A percentile compares a stretch with the other conserved stretches of the same genome.
Evolutionary conservation across 2,888 invertebrate genomes (phyloP).

Genomic region (Drosophila nigritarsus): DNA sequence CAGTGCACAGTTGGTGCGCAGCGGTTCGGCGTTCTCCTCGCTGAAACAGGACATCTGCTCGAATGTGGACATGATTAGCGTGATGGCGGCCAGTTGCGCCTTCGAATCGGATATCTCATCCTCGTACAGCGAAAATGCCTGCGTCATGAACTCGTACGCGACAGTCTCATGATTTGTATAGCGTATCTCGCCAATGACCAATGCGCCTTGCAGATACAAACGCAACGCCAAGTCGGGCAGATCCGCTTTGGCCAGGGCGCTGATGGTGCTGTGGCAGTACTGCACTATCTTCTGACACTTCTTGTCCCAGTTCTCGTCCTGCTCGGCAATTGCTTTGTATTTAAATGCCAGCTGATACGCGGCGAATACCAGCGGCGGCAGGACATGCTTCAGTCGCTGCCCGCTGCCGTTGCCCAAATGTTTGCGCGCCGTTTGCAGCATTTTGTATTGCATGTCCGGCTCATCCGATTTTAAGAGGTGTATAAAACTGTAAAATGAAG

Average conservation of each 20-base stretch:
- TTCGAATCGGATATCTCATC: constrained; percentile 99
- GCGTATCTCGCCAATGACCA: constrained; percentile 95
- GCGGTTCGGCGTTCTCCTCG: constrained; percentile 98
- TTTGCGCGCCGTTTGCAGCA: constrained; percentile 94
- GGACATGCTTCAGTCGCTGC: constrained; percentile 93
- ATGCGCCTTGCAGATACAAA: constrained; percentile 97
- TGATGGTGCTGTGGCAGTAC: constrained; percentile 98
- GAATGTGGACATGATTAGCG: constrained; percentile 96
- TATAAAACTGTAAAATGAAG: constrained; percentile 87
- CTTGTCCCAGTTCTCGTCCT: constrained; percentile 99
- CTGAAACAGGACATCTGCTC: constrained; percentile 97
- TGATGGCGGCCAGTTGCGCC: constrained; percentile 97
- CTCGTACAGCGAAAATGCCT: constrained; percentile 97
- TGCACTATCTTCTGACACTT: constrained; percentile 99
- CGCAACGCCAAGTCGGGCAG: constrained; percentile 96
- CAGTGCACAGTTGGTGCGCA: constrained; percentile 97
- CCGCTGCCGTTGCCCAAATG: constrained; percentile 96
- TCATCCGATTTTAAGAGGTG: constrained; percentile 93
- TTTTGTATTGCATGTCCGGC: constrained; percentile 95
- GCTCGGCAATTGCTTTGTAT: constrained; percentile 91
- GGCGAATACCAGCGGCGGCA: constrained; percentile 97
- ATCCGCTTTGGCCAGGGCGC: constrained; percentile 97
- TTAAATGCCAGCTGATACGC: constrained; percentile 95
- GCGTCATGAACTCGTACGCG: constrained; percentile 98
- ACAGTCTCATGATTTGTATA: constrained; percentile 98